phyloP scores from a whole-genome alignment of 1,140 invertebrate genomes.

The Bombus cullumanus region DNA sequence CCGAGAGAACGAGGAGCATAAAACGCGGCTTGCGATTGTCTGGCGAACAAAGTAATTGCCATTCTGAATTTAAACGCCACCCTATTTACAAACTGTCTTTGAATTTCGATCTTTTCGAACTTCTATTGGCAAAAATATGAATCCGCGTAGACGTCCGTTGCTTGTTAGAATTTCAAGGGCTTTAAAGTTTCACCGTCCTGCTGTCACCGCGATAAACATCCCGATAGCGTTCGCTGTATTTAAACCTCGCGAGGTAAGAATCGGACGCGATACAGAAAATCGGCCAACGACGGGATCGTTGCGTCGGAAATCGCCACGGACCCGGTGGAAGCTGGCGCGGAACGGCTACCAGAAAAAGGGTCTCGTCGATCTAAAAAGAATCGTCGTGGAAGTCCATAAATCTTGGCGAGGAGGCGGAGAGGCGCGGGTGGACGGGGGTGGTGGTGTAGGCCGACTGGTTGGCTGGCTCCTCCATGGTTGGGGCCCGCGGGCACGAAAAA shows the following conservation, averaged over 20 bases:
- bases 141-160: no score
- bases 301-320: background rate
- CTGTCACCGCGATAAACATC: background rate
- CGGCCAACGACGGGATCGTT: background rate
- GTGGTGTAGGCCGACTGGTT: constrained; percentile 50
- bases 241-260: background rate
- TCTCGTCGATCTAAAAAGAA: constrained; percentile 70
- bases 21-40: no score
- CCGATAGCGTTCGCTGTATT: no score
- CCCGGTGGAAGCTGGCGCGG: background rate
- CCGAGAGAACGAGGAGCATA: no score
- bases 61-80: no score
- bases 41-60: no score
- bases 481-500: constrained; percentile 71
- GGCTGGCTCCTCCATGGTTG: constrained; percentile 63
- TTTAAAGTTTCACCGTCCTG: no score
- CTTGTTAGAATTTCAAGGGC: no score
- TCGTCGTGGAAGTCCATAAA: constrained; percentile 77
- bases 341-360: constrained; percentile 58
- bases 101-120: no score
- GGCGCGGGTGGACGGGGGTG: background rate
- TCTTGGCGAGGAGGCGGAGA: constrained; percentile 47
- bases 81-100: rapidly evolving
- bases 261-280: background rate
- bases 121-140: no score